A percentile compares a stretch with the other conserved stretches of the same genome.
phyloP scores from a whole-genome alignment of 2,113 vertebrate species.

The Saguinus midas region DNA sequence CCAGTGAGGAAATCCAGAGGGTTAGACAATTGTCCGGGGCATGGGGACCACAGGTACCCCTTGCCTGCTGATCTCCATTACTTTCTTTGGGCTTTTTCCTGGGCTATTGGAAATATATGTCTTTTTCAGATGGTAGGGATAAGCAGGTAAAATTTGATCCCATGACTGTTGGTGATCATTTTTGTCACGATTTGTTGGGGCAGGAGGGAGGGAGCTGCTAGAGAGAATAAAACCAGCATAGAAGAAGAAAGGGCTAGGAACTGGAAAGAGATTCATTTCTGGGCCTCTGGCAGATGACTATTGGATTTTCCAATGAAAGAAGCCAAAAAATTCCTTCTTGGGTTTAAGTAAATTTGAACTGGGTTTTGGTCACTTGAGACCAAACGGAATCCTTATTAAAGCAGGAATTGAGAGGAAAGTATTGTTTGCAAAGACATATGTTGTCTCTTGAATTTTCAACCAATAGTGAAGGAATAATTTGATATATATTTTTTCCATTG shows the following conservation, averaged over 20 bases:
- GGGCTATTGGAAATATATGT: not conserved
- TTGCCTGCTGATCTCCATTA: not conserved
- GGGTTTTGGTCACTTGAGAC: not conserved
- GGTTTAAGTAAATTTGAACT: constrained; percentile 5
- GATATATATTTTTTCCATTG: not conserved
- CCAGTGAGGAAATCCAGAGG: not conserved
- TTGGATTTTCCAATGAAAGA: constrained; percentile 36
- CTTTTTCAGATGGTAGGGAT: not conserved
- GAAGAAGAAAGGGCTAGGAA: not conserved
- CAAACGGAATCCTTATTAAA: not conserved
- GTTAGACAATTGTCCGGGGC: not conserved
- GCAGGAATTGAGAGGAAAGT: constrained; percentile 9
- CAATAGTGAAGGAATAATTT: constrained; percentile 25
- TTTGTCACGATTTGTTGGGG: not conserved
- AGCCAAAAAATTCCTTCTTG: not conserved
- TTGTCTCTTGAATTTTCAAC: constrained; percentile 3
- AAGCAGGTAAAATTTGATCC: constrained; percentile 3
- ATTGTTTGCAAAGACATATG: constrained; percentile 38
- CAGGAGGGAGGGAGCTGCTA: not conserved
- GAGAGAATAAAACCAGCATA: not conserved
- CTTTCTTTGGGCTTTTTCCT: not conserved
- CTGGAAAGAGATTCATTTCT: constrained; percentile 7
- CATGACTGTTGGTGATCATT: not conserved
- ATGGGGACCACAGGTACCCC: not conserved
- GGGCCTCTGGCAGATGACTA: not conserved